phyloP scores from a whole-genome alignment of 2,888 invertebrate genomes.

The Sacculina carcini region DNA sequence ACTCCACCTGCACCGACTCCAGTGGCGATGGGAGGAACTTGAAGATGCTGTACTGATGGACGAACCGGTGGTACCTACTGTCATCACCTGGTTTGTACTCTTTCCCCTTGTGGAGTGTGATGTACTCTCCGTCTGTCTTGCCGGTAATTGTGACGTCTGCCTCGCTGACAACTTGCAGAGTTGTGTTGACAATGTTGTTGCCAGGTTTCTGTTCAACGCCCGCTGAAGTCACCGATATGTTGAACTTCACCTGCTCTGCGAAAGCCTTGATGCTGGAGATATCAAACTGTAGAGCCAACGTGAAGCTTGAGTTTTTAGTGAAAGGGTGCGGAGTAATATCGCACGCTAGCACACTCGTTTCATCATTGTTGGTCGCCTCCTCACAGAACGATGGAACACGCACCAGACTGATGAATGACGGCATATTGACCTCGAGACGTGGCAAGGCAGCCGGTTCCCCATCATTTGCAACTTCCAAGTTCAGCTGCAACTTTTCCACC shows the following conservation, averaged over 20 bases:
- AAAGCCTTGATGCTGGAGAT: neutral
- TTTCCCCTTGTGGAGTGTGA: neutral
- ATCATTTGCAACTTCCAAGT: conserved; percentile 17
- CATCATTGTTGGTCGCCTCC: neutral
- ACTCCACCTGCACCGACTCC: neutral
- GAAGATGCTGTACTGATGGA: neutral
- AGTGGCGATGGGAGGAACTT: neutral
- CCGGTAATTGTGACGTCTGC: neutral
- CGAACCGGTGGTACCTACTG: neutral
- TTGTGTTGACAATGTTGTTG: neutral
- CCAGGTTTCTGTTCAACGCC: neutral
- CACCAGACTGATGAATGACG: conserved; percentile 6
- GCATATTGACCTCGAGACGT: conserved; percentile 15
- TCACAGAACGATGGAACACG: conserved; percentile 9
- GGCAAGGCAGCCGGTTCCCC: conserved; percentile 20
- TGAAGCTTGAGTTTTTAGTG: neutral
- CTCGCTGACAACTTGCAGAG: neutral
- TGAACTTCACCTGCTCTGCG: neutral
- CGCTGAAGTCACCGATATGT: neutral
- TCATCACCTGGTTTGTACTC: neutral
- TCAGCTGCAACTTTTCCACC: conserved; percentile 15
- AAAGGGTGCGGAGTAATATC: neutral
- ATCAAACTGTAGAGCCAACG: neutral
- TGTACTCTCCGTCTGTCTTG: neutral
- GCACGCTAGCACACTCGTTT: neutral